Percentiles rank a stretch among this genome's conserved stretches.
Conservation (phyloP, 2,888 invertebrate species). For the Glaucopsyche alexis region DNA sequence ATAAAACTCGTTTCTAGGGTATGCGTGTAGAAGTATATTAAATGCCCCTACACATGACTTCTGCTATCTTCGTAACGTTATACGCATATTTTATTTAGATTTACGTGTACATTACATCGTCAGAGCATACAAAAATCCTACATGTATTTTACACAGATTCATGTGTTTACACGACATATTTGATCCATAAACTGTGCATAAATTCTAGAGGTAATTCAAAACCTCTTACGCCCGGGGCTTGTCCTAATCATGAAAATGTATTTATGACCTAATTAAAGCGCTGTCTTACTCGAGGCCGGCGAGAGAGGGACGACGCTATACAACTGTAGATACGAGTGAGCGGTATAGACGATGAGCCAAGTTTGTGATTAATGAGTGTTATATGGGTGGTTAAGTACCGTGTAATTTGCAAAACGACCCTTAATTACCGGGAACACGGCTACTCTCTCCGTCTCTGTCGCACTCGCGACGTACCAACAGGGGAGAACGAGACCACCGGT, state of each 20-base stretch:
- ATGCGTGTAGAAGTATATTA: too few species aligned
- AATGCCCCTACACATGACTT: too few species aligned
- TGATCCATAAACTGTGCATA: slow-evolving; percentile 10
- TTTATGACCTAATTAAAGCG: slow-evolving; percentile 80
- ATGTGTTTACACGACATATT: slow-evolving; percentile 23
- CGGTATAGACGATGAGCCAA: slow-evolving; percentile 53
- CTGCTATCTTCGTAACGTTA: too few species aligned
- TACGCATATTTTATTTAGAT: too few species aligned
- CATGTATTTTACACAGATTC: background rate
- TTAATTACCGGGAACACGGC: slow-evolving; percentile 81
- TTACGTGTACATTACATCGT: too few species aligned
- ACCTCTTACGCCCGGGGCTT: slow-evolving; percentile 41
- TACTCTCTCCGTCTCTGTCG: slow-evolving; percentile 69
- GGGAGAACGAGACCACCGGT: slow-evolving; percentile 55
- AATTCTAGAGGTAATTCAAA: slow-evolving; percentile 29
- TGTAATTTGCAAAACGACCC: slow-evolving; percentile 88
- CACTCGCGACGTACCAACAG: slow-evolving; percentile 39
- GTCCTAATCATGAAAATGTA: slow-evolving; percentile 77
- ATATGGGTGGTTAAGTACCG: slow-evolving; percentile 86
- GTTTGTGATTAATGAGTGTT: slow-evolving; percentile 83
- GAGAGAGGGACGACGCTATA: slow-evolving; percentile 49
- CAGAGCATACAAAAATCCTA: too few species aligned
- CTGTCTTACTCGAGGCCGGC: slow-evolving; percentile 60
- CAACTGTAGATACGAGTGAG: slow-evolving; percentile 45
- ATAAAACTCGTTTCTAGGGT: too few species aligned